Evolutionary conservation across 2,113 vertebrate genomes (phyloP), one percentile per base, ranked within the genome.

Genomic region (Heliornis fulica): DNA sequence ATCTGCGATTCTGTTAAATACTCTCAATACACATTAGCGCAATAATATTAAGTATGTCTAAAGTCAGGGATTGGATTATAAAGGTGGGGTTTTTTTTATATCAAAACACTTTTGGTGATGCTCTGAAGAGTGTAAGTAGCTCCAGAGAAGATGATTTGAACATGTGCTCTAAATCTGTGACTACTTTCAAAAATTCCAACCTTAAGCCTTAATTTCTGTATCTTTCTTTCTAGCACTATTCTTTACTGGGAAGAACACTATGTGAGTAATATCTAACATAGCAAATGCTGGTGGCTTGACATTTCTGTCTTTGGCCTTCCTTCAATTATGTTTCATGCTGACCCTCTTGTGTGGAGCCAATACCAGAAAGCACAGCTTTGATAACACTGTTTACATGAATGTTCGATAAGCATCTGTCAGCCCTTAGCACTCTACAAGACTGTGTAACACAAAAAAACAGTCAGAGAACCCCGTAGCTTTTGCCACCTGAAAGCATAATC

Each of bases 341-440:
- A 97, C 97, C 97, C 87, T 95, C 92, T 93, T 64, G 53, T 89
- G 53, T 83, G 66, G 81, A 97, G 79, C 61, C 88, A 89, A 88
- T 78, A 90, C 46, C 87, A 96, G 89, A 94, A 96, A 97, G 79
- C 87, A 78, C 15, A 94, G 93, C 92, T 98, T 97, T 97, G 95
- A 96, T 93, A 97, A 31, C 54, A 71, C 61, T 97, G 94, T 98
- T 98, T 97, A 96, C 97, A 97, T 97, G 93, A 98, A 98, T 98
- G 96, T 97, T 98, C 98, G 98, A 98, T 98, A 98, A 98, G 97
- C 96, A 97, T 98, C 97, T 98, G 97, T 96, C 97, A 97, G 95
- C 92, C 87, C 94, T 95, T 91, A 95, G 96, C 91, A 88, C 83
- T 97, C 96, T 88, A 89, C 97, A 96, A 97, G 93, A 72, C 81